Percentiles rank a stretch among this genome's conserved stretches.
Conservation (phyloP, 1,140 invertebrate species). For the Philopotamus ludificatus region DNA sequence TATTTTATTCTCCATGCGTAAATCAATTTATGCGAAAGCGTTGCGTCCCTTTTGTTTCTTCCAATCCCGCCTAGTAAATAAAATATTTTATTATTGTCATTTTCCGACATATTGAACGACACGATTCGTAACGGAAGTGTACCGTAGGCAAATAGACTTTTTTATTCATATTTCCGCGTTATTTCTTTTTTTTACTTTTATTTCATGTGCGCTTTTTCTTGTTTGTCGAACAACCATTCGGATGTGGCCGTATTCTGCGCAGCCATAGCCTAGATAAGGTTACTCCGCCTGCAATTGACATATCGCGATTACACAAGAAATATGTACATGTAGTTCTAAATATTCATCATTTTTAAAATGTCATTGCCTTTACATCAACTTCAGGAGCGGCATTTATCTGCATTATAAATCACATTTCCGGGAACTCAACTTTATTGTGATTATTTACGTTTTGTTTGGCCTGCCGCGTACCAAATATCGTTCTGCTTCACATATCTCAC, state of each 20-base stretch:
- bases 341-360: constrained; percentile 6
- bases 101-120: neutral
- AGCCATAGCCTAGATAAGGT: neutral
- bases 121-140: neutral
- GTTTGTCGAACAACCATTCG: constrained; percentile 5
- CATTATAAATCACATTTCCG: too few relatives aligned
- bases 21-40: constrained; percentile 1
- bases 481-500: too few relatives aligned
- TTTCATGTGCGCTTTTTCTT: constrained; percentile 3
- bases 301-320: neutral
- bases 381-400: too few relatives aligned
- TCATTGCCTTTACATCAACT: constrained; percentile 13
- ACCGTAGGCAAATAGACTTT: constrained; percentile 7
- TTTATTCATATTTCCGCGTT: constrained; percentile 4
- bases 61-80: constrained; percentile 14
- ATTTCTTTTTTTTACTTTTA: neutral
- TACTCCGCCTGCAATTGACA: constrained; percentile 9
- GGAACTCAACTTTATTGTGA: too few relatives aligned
- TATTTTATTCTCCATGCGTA: too few relatives aligned
- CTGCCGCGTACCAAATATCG: too few relatives aligned
- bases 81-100: constrained; percentile 11
- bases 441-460: too few relatives aligned
- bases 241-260: too few relatives aligned
- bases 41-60: constrained; percentile 12
- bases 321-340: neutral